These are phyloP conservation scores for Ceriagrion tenellum DNA, from an alignment of 2,888 invertebrate genomes.

Conservation along the genomic window DNA sequence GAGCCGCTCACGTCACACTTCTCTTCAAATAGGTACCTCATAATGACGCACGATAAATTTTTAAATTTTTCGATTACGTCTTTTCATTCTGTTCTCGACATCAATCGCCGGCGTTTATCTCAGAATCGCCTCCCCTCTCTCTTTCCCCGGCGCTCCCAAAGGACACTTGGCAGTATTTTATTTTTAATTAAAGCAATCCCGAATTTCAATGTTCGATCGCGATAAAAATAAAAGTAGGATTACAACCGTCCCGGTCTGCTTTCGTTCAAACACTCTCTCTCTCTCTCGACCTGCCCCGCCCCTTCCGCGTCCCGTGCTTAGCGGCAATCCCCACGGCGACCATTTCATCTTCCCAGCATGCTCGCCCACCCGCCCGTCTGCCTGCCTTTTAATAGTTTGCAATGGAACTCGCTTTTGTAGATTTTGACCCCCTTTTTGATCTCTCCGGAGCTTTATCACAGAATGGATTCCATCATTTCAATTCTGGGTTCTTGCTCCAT, in stretches of 20 bases:
- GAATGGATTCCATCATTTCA: neutral
- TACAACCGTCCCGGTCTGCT: neutral
- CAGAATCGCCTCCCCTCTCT: neutral
- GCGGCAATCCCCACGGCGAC: neutral
- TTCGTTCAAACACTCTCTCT: neutral
- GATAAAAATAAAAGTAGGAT: conserved; percentile 42
- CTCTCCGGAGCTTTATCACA: neutral
- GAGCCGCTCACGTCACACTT: neutral
- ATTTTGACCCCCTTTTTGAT: neutral
- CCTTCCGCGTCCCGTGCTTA: neutral
- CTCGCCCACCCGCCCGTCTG: no score
- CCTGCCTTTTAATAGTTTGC: neutral
- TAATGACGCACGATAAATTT: neutral
- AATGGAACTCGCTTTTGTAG: neutral
- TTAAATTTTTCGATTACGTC: neutral
- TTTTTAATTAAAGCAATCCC: conserved; percentile 58
- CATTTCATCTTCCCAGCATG: neutral
- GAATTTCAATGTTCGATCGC: conserved; percentile 8
- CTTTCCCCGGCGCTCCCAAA: neutral
- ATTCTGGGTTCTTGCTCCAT: neutral
- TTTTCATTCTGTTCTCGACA: neutral
- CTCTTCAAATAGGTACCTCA: neutral
- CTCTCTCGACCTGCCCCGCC: neutral
- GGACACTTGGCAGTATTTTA: conserved; percentile 3
- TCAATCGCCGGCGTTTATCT: neutral